A percentile compares a stretch with the other conserved stretches of the same genome.
Conservation (phyloP, 2,888 invertebrate genomes). For the Disparrhopalites patrizii region DNA sequence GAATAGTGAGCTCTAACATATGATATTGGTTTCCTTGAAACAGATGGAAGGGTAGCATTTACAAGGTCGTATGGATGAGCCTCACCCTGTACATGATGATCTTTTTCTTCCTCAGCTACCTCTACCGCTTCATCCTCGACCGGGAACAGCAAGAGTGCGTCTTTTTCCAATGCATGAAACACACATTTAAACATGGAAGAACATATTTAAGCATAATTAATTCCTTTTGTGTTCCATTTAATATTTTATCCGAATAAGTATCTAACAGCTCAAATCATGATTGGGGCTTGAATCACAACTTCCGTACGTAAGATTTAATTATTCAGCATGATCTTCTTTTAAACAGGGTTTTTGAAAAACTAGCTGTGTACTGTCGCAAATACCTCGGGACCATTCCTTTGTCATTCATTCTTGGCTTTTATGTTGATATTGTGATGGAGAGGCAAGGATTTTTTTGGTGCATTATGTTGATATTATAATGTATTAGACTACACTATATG, state of each 20-base stretch:
- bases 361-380: constrained; percentile 73
- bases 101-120: constrained; percentile 50
- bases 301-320: too few species aligned
- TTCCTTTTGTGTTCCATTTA: neutral
- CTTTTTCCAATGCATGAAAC: neutral
- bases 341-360: constrained; percentile 72
- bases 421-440: constrained; percentile 84
- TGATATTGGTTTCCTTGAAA: neutral
- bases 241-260: neutral
- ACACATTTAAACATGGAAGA: neutral
- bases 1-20: neutral
- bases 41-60: constrained; percentile 53
- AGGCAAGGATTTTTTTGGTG: constrained; percentile 60
- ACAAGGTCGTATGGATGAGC: constrained; percentile 53
- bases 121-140: constrained; percentile 51
- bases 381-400: constrained; percentile 85
- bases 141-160: constrained; percentile 39
- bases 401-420: constrained; percentile 89
- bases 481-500: neutral
- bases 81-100: constrained; percentile 50
- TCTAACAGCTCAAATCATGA: neutral
- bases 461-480: neutral
- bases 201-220: neutral
- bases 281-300: too few species aligned
- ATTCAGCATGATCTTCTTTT: too few species aligned